Base-by-base conservation (phyloP, 2,797 vertebrate genomes). In the Scolopax rusticola region DNA sequence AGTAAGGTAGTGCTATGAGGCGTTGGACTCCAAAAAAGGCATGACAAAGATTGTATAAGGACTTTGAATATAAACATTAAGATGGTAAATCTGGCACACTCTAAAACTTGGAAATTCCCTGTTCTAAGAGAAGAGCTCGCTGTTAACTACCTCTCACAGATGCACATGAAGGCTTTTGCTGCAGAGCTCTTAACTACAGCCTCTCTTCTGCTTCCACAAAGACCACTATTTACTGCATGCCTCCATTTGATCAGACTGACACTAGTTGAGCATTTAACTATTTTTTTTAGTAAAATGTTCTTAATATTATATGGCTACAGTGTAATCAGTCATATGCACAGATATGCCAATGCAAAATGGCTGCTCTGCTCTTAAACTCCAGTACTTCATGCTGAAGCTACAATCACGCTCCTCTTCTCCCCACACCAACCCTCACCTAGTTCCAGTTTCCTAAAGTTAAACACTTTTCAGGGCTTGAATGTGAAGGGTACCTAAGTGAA, bases 381-480 rank as follows among this genome's bases (percentile, higher is more conserved):
- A n/a, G 36, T 15, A 15, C 17, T 8, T 2, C 0, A 0, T 8
- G 63, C 32, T 54, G 27, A 48, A 32, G 32, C 4, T 32, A 38
- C 3, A 41, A 8, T 21, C 14, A 1, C 3, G 36, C 12, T 56
- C 4, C 15, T n/a, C 23, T 79, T 17, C 1, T 64, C 15, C 30
- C 15, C 36, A 2, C 12, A 2, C 12, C 40, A 51, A 5, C 10
- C 36, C n/a, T 60, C 8, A 50, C 8, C 14, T 14, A n/a, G 36
- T n/a, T 19, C 24, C 41, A 16, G 3, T 4, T 57, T 28, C 24
- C 25, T 47, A 28, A 19, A 5, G 24, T 30, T 40, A 54, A 83
- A 51, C 27, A 18, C 10, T 6, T 67, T 36, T 64, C n/a, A 40
- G 16, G 15, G 24, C 48, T 59, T 73, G 18, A 5, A 8, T 43